Conservation (phyloP, 2,797 vertebrate genomes). For the Gallinago solitaria region DNA sequence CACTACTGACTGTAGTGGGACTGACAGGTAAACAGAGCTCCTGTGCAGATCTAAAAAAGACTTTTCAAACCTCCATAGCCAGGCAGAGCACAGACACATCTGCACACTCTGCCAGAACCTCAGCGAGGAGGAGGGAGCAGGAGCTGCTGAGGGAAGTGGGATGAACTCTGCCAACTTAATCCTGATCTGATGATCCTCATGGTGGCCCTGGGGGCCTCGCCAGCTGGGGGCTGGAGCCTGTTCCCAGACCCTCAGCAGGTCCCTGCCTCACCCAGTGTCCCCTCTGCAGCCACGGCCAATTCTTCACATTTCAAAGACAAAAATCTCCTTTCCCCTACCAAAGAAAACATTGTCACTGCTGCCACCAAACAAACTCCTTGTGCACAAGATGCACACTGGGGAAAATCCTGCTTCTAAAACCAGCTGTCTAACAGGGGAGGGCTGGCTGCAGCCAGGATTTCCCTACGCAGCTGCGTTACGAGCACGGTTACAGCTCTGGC, state of each 20-base stretch:
- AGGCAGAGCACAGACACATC: neutral
- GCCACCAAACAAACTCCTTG: neutral
- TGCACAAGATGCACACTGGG: accelerated
- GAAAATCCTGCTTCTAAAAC: neutral
- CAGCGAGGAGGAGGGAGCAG: neutral
- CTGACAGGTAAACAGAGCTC: neutral
- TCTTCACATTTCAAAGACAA: neutral
- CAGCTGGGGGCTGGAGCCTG: no score
- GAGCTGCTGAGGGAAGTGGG: neutral
- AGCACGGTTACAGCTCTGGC: neutral
- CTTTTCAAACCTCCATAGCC: neutral
- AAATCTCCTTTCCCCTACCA: neutral
- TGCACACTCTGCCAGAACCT: neutral
- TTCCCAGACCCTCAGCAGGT: neutral
- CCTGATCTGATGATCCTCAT: neutral
- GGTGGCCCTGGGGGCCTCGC: neutral
- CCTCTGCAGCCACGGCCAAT: accelerated
- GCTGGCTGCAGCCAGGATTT: neutral
- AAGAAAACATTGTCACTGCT: neutral
- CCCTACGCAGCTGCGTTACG: accelerated
- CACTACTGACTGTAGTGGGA: neutral
- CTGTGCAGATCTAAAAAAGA: neutral
- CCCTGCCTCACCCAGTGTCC: neutral
- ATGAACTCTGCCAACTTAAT: neutral
- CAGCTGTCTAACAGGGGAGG: neutral